A percentile compares a stretch with the other conserved stretches of the same genome.
Conservation (phyloP, 2,113 vertebrate genomes). For the Chaenocephalus aceratus region DNA sequence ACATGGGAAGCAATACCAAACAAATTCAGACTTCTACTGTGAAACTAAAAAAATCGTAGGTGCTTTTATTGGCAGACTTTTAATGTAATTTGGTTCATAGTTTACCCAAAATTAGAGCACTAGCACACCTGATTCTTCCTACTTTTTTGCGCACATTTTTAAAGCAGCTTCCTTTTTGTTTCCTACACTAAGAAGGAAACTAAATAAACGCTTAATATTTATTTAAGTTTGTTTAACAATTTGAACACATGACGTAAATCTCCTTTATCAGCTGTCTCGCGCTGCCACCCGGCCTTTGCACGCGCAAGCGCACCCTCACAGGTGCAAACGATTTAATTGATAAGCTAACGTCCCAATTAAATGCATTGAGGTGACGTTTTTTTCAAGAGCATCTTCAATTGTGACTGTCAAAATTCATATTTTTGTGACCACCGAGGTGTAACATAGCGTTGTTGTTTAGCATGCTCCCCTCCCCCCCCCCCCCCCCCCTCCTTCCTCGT, state of each 20-base stretch:
- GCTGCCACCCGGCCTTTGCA: neutral
- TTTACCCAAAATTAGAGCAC: neutral
- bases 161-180: neutral
- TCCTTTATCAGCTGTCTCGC: conserved; percentile 40
- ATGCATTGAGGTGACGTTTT: neutral
- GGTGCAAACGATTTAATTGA: conserved; percentile 60
- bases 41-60: neutral
- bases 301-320: conserved; percentile 37
- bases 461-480: neutral
- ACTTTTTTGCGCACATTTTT: neutral
- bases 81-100: neutral
- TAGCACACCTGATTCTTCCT: accelerated
- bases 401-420: too few relatives aligned
- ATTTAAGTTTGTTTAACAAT: neutral
- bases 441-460: neutral
- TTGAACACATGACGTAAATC: conserved; percentile 30
- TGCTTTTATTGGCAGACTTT: neutral
- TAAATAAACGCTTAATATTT: neutral
- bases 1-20: too few relatives aligned
- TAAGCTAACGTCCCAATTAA: conserved; percentile 18
- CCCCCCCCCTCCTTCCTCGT: conserved; percentile 8
- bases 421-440: too few relatives aligned
- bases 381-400: neutral
- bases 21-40: neutral
- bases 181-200: neutral